Evolutionary conservation across 2,888 invertebrate species (phyloP), one percentile per base, ranked within the genome.

Genomic region (Listrodromus nycthemerus): DNA sequence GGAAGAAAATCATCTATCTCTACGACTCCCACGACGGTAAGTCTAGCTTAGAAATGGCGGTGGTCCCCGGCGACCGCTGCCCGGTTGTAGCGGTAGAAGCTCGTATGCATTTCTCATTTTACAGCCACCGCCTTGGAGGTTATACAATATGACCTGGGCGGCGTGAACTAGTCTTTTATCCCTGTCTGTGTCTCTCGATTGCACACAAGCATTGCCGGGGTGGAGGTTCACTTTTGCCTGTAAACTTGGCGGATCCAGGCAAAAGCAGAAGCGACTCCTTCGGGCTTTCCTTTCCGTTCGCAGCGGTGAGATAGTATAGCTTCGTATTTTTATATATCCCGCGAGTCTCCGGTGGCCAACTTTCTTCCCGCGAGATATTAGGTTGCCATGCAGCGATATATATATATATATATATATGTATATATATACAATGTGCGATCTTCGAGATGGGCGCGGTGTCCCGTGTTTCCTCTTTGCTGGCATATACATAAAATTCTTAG

Each of bases 1-100:
- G 98, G 98, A 95, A 96, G 89, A 96, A 96, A 92, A 96, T 98
- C 88, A 97, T 98, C 91, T 98, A 98, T 94, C 95, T 98, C 89
- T 98, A 98, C 93, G 98, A 98, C 93, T 97, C 97, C 0, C 97
- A 98, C 91, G 97, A 98, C 91, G 98, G 98, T 98, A 94, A 95
- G 96, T 95, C 86, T 70, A 81, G 45, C 30, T 27, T 61, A 27
- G 27, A n/a, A 50, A 74, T 33, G 33, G 52, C 21, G 65, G 50
- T 50, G 65, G 33, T 75, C 75, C 65, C 75, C 30, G 37, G 65
- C 50, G 65, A 37, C 75, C 3, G 37, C n/a, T 8, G 52, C 75
- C 50, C 16, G 73, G 6, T 48, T 45, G 45, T 55, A 65, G 13
- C 16, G 52, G 8, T 50, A 50, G 75, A 65, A 65, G 50, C 65